These are phyloP conservation scores for Silvanus unidentatus DNA, from an alignment of 2,888 invertebrate genomes.

Conservation along the genomic window DNA sequence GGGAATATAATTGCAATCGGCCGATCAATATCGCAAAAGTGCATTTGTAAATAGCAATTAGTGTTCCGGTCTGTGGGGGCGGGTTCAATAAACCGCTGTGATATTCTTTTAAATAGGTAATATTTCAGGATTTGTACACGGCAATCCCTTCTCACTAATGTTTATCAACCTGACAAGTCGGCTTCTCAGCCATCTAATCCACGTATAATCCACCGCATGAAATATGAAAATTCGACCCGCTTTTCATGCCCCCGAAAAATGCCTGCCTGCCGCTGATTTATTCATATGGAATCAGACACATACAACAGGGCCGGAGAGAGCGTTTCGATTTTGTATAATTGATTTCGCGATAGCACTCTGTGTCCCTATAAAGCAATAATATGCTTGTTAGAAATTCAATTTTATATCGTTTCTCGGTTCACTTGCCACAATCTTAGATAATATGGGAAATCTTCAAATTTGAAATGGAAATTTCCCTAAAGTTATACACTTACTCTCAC, in stretches of 20 bases:
- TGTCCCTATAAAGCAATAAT: background rate
- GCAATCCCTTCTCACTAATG: conserved; percentile 7
- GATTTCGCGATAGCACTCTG: background rate
- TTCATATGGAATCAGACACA: background rate
- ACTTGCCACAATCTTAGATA: background rate
- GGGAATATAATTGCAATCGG: no score
- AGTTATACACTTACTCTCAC: no score
- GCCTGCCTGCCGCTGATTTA: no score
- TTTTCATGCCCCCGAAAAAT: background rate
- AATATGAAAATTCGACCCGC: conserved; percentile 1
- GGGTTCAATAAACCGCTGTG: no score
- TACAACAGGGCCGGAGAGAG: background rate
- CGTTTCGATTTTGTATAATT: background rate
- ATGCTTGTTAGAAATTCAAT: background rate
- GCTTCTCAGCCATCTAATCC: no score
- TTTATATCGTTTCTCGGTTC: background rate
- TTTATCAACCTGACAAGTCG: conserved; percentile 18
- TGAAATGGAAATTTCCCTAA: no score
- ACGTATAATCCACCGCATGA: background rate
- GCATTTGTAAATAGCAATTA: no score
- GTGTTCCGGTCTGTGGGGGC: no score
- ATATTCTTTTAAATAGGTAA: no score
- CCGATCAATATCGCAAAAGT: no score
- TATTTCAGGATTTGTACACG: no score
- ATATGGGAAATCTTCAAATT: no score